Conservation (phyloP, 2,888 invertebrate species). For the Deilephila porcellus region DNA sequence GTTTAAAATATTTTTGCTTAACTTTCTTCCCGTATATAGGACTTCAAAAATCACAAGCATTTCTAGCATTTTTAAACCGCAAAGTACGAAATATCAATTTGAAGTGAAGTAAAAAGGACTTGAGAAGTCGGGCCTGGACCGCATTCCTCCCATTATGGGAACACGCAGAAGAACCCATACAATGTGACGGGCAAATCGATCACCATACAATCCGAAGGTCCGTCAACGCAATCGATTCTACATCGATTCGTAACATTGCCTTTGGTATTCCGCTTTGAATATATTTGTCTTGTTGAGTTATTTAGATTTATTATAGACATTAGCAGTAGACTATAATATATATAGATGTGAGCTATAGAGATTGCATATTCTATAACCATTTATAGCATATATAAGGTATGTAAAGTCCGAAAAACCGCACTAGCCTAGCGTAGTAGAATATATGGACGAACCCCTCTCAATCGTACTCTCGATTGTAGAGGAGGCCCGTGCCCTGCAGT, state of each 20-base stretch:
- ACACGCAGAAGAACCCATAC: conserved; percentile 11
- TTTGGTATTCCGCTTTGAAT: conserved; percentile 18
- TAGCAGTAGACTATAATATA: too few relatives aligned
- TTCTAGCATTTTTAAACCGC: not conserved
- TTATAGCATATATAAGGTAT: too few relatives aligned
- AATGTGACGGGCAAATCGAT: conserved; percentile 15
- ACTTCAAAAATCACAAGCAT: not conserved
- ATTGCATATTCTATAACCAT: too few relatives aligned
- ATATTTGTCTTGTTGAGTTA: not conserved
- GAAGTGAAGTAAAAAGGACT: conserved; percentile 14
- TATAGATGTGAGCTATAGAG: too few relatives aligned
- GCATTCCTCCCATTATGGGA: conserved; percentile 29
- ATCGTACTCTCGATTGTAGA: too few relatives aligned
- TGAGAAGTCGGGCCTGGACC: conserved; percentile 5
- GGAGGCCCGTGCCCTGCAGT: too few relatives aligned
- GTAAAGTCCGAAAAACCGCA: too few relatives aligned
- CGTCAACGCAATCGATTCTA: conserved; percentile 23
- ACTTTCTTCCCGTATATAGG: not conserved
- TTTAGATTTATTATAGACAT: too few relatives aligned
- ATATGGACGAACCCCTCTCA: too few relatives aligned
- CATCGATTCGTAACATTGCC: conserved; percentile 29
- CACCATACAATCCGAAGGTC: conserved; percentile 14
- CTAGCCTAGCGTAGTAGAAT: too few relatives aligned
- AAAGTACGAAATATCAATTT: conserved; percentile 21
- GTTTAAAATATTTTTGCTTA: too few relatives aligned